Percentiles rank a stretch among this genome's conserved stretches.
Conservation (phyloP, 1,140 invertebrate genomes). For the Eriocheir sinensis region DNA sequence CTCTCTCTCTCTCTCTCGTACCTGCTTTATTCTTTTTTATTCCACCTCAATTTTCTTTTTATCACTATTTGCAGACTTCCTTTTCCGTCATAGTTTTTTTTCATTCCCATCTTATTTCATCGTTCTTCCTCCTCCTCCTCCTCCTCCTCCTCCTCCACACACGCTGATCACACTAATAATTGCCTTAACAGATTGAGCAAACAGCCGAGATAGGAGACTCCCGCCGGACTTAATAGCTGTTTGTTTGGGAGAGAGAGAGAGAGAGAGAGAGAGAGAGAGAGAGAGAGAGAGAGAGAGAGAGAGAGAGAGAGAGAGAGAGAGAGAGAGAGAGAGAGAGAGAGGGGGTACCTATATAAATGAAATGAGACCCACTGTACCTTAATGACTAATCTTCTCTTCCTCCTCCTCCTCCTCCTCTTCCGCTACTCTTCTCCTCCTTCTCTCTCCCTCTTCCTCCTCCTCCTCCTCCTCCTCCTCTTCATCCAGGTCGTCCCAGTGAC, state of each 20-base stretch:
- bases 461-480: background rate
- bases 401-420: background rate
- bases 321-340: conserved; percentile 8
- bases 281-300: background rate
- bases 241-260: background rate
- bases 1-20: conserved; percentile 1
- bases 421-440: background rate
- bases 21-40: too few species aligned
- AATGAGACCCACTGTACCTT: background rate
- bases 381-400: background rate
- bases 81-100: too few species aligned
- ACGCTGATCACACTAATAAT: conserved; percentile 1
- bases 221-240: background rate
- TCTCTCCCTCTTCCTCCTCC: background rate
- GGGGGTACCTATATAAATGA: background rate
- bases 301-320: conserved; percentile 22
- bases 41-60: background rate
- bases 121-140: conserved; percentile 9
- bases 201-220: background rate
- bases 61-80: background rate
- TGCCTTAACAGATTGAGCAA: conserved; percentile 1
- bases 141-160: conserved; percentile 3
- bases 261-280: background rate
- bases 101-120: background rate
- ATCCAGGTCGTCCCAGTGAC: background rate